Base-by-base conservation (phyloP, 1,140 invertebrate genomes). In the Octopus bimaculoides region DNA sequence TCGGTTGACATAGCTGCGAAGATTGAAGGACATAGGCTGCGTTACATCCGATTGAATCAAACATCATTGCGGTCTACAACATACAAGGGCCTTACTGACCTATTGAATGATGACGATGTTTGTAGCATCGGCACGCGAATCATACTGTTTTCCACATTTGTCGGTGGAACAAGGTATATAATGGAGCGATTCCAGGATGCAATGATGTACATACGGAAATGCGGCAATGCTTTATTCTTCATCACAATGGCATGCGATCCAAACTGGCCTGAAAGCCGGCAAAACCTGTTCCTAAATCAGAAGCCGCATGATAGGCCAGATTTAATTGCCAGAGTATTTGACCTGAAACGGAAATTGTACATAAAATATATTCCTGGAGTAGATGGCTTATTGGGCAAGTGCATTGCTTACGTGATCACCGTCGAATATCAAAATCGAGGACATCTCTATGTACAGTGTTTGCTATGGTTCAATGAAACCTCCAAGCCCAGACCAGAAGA, bases 321-420 rank as follows among this genome's bases (percentile, higher is more conserved):
- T n/a, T 66, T 66, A n/a, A 66, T 66, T 66, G 61, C 61, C 9
- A 66, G 61, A 66, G 61, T 66, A 66, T 66, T 66, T 66, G 61
- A 66, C n/a, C 61, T 66, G 61, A 66, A 66, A 66, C 9, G 61
- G n/a, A 66, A 66, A n/a, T n/a, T 66, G n/a, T 66, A 10, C 61
- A 66, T 66, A 9, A 66, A 66, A n/a, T 66, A 66, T n/a, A 9
- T 66, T n/a, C 9, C 61, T 66, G 61, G 61, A 66, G 9, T n/a
- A 66, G 61, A n/a, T n/a, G n/a, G n/a, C n/a, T n/a, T 66, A 9
- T 66, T 66, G 9, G 9, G 61, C 9, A 66, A 66, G 9, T 66
- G 61, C n/a, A 66, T 66, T 10, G 61, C 61, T 66, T 66, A 10
- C 61, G n/a, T 66, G 9, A 10, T 66, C 9, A 66, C 61, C n/a